These are phyloP conservation scores for Eidolon dupreanum DNA, from an alignment of 2,797 vertebrate species.

Conservation along the genomic window DNA sequence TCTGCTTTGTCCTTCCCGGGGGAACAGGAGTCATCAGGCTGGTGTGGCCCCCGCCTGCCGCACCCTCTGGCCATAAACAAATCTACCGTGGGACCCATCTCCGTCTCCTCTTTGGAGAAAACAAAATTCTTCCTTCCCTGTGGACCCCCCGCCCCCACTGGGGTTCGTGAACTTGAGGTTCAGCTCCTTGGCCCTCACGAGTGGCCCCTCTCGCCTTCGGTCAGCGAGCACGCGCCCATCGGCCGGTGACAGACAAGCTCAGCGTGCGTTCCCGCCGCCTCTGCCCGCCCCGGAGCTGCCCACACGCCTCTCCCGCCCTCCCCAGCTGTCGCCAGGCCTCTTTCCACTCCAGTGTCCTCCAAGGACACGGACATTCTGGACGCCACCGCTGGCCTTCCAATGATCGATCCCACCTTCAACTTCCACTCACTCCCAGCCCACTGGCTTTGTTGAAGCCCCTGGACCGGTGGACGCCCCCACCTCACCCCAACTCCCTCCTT, in stretches of 20 bases:
- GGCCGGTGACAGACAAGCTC: no score
- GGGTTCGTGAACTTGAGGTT: fast-evolving
- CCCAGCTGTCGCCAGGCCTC: fast-evolving
- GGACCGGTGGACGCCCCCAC: fast-evolving
- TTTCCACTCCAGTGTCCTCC: neutral
- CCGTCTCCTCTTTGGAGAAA: neutral
- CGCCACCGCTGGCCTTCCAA: fast-evolving
- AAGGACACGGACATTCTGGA: fast-evolving
- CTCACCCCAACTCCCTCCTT: fast-evolving
- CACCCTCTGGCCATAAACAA: neutral
- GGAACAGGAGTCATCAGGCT: neutral
- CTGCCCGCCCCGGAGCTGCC: neutral
- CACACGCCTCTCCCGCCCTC: fast-evolving
- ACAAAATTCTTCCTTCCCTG: fast-evolving
- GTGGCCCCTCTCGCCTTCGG: neutral
- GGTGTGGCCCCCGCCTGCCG: fast-evolving
- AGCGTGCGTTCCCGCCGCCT: neutral
- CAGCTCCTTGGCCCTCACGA: fast-evolving
- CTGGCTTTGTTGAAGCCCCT: neutral
- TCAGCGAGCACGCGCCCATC: neutral
- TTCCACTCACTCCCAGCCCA: fast-evolving
- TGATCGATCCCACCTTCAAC: fast-evolving
- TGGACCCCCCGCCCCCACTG: fast-evolving
- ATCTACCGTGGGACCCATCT: fast-evolving
- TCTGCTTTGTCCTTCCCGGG: neutral